Evolutionary conservation across 2,888 invertebrate genomes (phyloP).

Genomic region (Pyrocoelia pectoralis): DNA sequence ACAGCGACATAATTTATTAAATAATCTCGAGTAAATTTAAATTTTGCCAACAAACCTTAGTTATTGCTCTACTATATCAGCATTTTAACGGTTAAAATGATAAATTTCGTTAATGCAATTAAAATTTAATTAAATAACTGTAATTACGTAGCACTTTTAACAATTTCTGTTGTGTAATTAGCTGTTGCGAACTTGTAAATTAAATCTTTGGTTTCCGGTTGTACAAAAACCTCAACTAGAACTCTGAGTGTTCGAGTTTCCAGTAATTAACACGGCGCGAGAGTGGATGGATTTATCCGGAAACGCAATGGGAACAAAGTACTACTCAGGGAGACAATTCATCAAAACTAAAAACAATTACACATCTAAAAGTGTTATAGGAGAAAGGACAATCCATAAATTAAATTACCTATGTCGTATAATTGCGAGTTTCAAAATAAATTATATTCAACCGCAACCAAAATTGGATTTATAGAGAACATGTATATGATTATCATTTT

Average conservation of each 20-base stretch:
- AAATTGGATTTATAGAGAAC: too few species aligned
- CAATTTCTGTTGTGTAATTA: slow-evolving; percentile 19
- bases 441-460: too few species aligned
- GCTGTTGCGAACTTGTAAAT: slow-evolving; percentile 24
- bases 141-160: slow-evolving; percentile 15
- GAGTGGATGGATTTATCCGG: slow-evolving; percentile 25
- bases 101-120: neutral
- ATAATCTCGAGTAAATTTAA: too few species aligned
- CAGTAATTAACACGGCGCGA: slow-evolving; percentile 24
- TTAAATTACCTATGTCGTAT: too few species aligned
- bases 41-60: too few species aligned
- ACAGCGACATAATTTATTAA: neutral
- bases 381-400: too few species aligned
- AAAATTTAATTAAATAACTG: slow-evolving; percentile 1
- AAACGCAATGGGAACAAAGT: slow-evolving; percentile 24
- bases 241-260: slow-evolving; percentile 19
- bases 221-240: slow-evolving; percentile 18
- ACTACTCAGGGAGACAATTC: slow-evolving; percentile 7
- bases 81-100: neutral
- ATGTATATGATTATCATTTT: too few species aligned
- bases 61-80: neutral
- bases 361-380: neutral
- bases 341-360: slow-evolving; percentile 17
- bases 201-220: slow-evolving; percentile 22
- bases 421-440: too few species aligned